Evolutionary conservation across 2,888 invertebrate genomes (phyloP), one percentile per base, ranked within the genome.

Genomic region (Cephalotes varians): DNA sequence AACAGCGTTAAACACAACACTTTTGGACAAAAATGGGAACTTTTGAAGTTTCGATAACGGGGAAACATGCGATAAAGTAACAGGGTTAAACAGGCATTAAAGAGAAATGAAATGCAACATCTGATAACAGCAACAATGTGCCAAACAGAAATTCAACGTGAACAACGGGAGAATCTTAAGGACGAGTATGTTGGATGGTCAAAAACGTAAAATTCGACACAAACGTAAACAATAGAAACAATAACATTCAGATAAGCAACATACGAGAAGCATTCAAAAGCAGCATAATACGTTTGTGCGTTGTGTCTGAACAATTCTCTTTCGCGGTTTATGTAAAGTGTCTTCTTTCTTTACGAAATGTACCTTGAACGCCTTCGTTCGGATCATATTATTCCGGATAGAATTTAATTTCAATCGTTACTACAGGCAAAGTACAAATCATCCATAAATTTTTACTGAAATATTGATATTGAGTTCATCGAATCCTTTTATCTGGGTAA

Each of bases 91-190:
- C 54, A 56, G 44, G 5, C 10, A 9, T 60, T 65, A 51, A 51
- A 65, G 21, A 44, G 21, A 25, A 71, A 31, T 25, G 56, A 34
- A 34, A 56, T 28, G 21, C 71, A 77, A 77, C 71, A 69, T 71
- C 12, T 21, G 76, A 51, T 54, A 67, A 71, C 71, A 71, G 71
- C 1, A 79, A 79, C 51, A 71, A 79, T 31, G 28, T 69, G 69
- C 69, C 77, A 79, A 79, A 79, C 71, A 79, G 77, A 79, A 79
- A 77, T 77, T 77, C 71, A 77, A 79, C 77, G 44, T 77, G 44
- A 77, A 77, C 54, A 79, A 71, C 21, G 71, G 77, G 56, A 79
- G 28, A 44, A 79, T 79, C 21, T 54, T 40, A 69, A 31, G 54
- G 40, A 67, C 28, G 40, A 28, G 31, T 34, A n/a, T 54, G 15